A percentile compares a stretch with the other conserved stretches of the same genome.
phyloP scores from a whole-genome alignment of 23 tunicate genomes.

The Trididemnum clinides region DNA sequence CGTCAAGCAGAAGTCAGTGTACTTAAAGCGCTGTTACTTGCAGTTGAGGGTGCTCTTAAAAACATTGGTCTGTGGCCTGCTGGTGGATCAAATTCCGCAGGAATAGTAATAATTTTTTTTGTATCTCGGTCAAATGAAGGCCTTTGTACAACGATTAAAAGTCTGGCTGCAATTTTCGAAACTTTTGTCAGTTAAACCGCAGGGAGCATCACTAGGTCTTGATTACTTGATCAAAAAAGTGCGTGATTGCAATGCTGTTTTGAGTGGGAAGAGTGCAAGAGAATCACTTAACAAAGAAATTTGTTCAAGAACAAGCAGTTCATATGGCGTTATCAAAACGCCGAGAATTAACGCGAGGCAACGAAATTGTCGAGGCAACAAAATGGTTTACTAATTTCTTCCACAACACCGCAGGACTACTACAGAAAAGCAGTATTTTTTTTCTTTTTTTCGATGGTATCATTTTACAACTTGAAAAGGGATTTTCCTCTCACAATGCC shows the following conservation, averaged over 20 bases:
- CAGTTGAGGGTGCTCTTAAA: not conserved
- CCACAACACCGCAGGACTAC: not conserved
- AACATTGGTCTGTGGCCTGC: not conserved
- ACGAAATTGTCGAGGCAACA: not conserved
- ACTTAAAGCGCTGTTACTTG: not conserved
- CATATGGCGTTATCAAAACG: too few species aligned
- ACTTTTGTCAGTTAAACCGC: too few species aligned
- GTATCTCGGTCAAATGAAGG: too few species aligned
- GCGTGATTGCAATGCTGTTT: too few species aligned
- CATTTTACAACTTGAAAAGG: not conserved
- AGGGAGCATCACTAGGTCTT: too few species aligned
- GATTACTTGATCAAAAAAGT: too few species aligned
- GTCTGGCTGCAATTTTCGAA: too few species aligned
- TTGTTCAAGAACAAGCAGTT: too few species aligned
- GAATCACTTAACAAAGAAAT: too few species aligned
- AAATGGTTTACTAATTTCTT: not conserved
- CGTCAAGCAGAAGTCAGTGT: not conserved
- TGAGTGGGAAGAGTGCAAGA: too few species aligned
- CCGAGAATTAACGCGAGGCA: not conserved
- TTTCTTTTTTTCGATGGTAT: not conserved
- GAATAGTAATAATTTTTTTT: too few species aligned
- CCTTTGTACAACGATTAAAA: too few species aligned
- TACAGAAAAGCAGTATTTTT: not conserved
- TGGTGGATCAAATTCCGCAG: conserved; percentile 1
- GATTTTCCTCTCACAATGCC: not conserved